phyloP scores from a whole-genome alignment of 2,797 vertebrate species.

The Naso thynnoides region DNA sequence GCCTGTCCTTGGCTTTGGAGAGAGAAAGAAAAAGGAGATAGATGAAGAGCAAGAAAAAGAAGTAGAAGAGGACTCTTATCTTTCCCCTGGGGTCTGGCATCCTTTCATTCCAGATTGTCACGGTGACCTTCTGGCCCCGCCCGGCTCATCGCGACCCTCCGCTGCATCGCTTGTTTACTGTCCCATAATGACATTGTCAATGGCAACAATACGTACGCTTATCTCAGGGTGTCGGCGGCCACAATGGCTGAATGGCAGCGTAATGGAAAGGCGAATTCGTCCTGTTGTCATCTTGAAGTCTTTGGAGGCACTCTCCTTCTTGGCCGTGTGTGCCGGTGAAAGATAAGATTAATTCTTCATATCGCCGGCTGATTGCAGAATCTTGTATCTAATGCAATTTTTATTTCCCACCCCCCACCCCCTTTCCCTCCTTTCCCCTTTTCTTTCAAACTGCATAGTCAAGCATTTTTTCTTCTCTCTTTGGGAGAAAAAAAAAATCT shows the following conservation, averaged over 20 bases:
- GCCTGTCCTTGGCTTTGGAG: constrained; percentile 76
- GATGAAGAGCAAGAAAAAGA: constrained; percentile 49
- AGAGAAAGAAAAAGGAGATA: constrained; percentile 28
- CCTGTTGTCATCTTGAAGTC: constrained; percentile 65
- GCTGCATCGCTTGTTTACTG: constrained; percentile 73
- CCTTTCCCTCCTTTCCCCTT: constrained; percentile 16
- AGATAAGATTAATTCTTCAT: constrained; percentile 84
- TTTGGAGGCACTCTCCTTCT: constrained; percentile 63
- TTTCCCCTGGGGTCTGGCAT: constrained; percentile 54
- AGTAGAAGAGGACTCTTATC: constrained; percentile 65
- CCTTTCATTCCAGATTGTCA: constrained; percentile 77
- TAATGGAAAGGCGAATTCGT: constrained; percentile 64
- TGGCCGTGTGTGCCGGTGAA: constrained; percentile 53
- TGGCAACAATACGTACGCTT: constrained; percentile 73
- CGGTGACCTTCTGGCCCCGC: constrained; percentile 65
- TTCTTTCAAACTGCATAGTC: constrained; percentile 83
- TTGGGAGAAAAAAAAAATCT: constrained; percentile 64
- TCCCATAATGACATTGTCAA: constrained; percentile 79
- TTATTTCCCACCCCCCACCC: constrained; percentile 59
- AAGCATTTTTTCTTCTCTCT: constrained; percentile 74
- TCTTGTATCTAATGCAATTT: constrained; percentile 85
- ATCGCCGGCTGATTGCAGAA: constrained; percentile 80
- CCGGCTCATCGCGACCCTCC: constrained; percentile 60
- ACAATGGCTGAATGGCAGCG: constrained; percentile 70
- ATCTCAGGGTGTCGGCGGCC: constrained; percentile 68